These are phyloP conservation scores for Hymenochirus boettgeri DNA, from an alignment of 2,113 vertebrate species.

Conservation along the genomic window DNA sequence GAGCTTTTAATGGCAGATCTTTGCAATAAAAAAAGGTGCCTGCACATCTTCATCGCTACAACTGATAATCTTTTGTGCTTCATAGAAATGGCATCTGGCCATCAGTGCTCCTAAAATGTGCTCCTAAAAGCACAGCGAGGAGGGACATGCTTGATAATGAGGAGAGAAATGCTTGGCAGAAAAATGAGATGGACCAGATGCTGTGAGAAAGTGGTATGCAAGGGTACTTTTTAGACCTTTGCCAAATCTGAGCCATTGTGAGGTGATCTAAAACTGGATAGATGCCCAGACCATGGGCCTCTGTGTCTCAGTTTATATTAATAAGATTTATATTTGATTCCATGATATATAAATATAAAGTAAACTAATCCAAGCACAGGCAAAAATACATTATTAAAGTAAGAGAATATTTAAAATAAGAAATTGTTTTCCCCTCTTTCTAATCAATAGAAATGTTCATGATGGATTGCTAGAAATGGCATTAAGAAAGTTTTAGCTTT, in stretches of 20 bases:
- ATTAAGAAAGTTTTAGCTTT: slow-evolving; percentile 28
- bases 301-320: slow-evolving; percentile 38
- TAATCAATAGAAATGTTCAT: slow-evolving; percentile 16
- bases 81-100: slow-evolving; percentile 31
- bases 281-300: slow-evolving; percentile 28
- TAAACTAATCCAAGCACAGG: slow-evolving; percentile 35
- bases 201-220: slow-evolving; percentile 37
- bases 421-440: slow-evolving; percentile 2
- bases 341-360: slow-evolving; percentile 37
- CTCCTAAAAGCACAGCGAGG: slow-evolving; percentile 15
- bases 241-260: slow-evolving; percentile 38
- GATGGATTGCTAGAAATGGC: slow-evolving; percentile 6
- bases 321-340: slow-evolving; percentile 38
- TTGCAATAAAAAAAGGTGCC: background rate
- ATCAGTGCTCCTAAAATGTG: background rate
- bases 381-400: slow-evolving; percentile 21
- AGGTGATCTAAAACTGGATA: slow-evolving; percentile 36
- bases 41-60: slow-evolving; percentile 4
- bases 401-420: slow-evolving; percentile 24
- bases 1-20: slow-evolving; percentile 1
- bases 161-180: slow-evolving; percentile 40
- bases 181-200: slow-evolving; percentile 27
- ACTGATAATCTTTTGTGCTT: slow-evolving; percentile 10
- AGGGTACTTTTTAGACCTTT: slow-evolving; percentile 20
- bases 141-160: slow-evolving; percentile 35